A percentile compares a stretch with the other conserved stretches of the same genome.
These are phyloP conservation scores for Amia ocellicauda DNA, from an alignment of 2,113 vertebrate species.

Conservation along the genomic window DNA sequence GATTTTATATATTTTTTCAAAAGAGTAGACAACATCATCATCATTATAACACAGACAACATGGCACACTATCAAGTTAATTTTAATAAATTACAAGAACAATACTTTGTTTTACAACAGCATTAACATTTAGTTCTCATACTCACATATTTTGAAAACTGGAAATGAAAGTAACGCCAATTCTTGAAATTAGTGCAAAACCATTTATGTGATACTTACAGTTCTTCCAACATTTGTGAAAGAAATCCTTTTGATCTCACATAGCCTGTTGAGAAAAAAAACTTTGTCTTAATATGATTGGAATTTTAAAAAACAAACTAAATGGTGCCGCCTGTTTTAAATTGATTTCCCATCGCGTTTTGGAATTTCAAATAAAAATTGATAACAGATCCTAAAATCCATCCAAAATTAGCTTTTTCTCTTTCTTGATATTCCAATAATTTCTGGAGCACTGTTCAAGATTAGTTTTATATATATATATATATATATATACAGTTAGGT, in stretches of 20 bases:
- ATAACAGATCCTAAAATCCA: neutral
- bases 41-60: too few species aligned
- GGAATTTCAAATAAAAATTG: neutral
- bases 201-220: neutral
- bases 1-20: too few species aligned
- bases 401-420: neutral
- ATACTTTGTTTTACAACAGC: too few species aligned
- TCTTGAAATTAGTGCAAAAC: constrained; percentile 25
- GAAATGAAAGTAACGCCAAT: constrained; percentile 26
- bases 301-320: constrained; percentile 2
- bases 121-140: constrained; percentile 6
- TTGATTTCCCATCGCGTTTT: constrained; percentile 10
- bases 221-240: constrained; percentile 21
- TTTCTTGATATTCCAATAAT: neutral
- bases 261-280: constrained; percentile 9
- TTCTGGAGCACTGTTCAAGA: neutral
- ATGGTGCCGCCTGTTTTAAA: constrained; percentile 20
- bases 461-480: neutral
- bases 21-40: too few species aligned
- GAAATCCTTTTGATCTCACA: constrained; percentile 25
- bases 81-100: too few species aligned
- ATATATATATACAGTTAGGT: too few species aligned
- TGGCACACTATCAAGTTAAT: too few species aligned
- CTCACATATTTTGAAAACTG: constrained; percentile 22
- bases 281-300: too few species aligned